phyloP scores from a whole-genome alignment of 1,140 invertebrate genomes.

The Pseudobourletiella spinata region DNA sequence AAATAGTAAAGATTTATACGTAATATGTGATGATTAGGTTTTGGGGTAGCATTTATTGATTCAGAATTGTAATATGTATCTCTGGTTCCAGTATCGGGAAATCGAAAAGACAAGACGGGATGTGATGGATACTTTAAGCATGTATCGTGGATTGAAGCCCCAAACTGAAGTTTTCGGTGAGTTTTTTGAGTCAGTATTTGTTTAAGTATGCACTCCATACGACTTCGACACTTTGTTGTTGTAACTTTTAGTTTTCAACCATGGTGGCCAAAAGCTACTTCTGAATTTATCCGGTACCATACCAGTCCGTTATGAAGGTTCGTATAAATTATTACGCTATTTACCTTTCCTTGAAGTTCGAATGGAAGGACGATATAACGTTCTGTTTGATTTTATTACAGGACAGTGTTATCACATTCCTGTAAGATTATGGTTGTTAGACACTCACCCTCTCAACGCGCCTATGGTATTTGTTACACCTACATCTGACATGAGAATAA shows the following conservation, averaged over 20 bases:
- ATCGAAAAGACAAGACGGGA: neutral
- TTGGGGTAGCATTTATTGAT: neutral
- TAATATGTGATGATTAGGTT: neutral
- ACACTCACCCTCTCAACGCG: conserved; percentile 92
- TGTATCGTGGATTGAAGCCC: conserved; percentile 60
- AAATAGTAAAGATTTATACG: no score
- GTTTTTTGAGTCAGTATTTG: conserved; percentile 41
- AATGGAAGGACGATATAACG: conserved; percentile 3
- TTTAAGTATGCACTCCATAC: conserved; percentile 3
- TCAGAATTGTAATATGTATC: neutral
- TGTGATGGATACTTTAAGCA: neutral
- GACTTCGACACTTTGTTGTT: conserved; percentile 10
- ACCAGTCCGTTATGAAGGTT: conserved; percentile 81
- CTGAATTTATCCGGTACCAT: conserved; percentile 84
- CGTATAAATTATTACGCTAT: conserved; percentile 14
- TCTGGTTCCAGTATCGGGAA: neutral
- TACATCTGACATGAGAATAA: conserved; percentile 90
- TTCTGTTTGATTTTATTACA: conserved; percentile 40
- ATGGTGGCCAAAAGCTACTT: conserved; percentile 72
- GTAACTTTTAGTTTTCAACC: conserved; percentile 68
- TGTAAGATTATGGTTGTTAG: conserved; percentile 89
- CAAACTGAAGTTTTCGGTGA: conserved; percentile 56
- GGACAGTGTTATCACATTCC: conserved; percentile 90
- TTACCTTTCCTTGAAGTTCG: neutral
- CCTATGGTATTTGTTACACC: conserved; percentile 98